Conservation (phyloP, 2,888 invertebrate genomes). For the Diloba caeruleocephala region DNA sequence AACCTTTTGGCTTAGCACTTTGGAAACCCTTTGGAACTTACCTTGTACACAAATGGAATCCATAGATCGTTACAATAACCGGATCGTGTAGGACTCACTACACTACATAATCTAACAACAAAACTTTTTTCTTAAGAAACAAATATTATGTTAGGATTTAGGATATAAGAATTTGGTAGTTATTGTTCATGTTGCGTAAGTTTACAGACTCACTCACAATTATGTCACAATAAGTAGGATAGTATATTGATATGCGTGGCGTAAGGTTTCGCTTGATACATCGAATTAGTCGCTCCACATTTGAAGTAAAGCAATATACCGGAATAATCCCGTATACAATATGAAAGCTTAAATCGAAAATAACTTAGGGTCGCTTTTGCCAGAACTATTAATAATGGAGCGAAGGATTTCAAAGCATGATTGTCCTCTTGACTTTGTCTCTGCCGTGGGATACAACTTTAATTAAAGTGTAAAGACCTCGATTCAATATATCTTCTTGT, state of each 20-base stretch:
- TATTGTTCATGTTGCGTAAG: slow-evolving; percentile 4
- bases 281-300: no score
- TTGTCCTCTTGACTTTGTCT: slow-evolving; percentile 24
- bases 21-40: no score
- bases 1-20: no score
- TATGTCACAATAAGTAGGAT: no score
- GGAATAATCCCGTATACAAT: slow-evolving; percentile 16
- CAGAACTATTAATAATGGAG: slow-evolving; percentile 29
- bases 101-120: slow-evolving; percentile 5
- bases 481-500: slow-evolving; percentile 12
- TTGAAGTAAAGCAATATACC: slow-evolving; percentile 5
- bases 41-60: no score
- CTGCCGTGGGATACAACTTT: slow-evolving; percentile 20
- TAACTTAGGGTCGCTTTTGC: slow-evolving; percentile 27
- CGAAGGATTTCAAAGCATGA: slow-evolving; percentile 20
- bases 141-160: slow-evolving; percentile 6
- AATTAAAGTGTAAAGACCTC: slow-evolving; percentile 24
- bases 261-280: neutral
- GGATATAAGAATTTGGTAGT: neutral
- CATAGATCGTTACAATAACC: no score
- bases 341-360: slow-evolving; percentile 9
- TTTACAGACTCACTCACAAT: slow-evolving; percentile 7
- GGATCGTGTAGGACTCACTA: no score
- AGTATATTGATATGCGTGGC: neutral
- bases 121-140: slow-evolving; percentile 20